Percentiles rank a stretch among this genome's conserved stretches.
Evolutionary conservation across 2,797 vertebrate genomes (phyloP).

Genomic region (Falco cherrug): DNA sequence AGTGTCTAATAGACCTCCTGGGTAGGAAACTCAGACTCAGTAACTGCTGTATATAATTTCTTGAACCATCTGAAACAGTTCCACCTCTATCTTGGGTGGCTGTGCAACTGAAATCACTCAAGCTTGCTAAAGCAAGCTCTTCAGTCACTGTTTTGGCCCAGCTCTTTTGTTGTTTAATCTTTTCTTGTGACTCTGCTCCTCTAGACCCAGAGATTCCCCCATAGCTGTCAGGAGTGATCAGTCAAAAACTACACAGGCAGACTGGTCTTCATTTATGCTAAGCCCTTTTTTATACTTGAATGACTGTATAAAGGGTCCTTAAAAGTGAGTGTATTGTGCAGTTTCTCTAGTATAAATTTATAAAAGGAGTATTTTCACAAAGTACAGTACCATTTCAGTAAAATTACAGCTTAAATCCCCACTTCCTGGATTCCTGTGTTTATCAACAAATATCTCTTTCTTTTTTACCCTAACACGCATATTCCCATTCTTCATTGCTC

Average conservation of each 20-base stretch:
- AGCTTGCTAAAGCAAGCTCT: not conserved
- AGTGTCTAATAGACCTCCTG: not conserved
- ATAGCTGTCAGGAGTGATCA: not conserved
- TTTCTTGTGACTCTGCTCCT: not conserved
- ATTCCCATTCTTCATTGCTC: not conserved
- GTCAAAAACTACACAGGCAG: not conserved
- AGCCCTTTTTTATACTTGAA: not conserved
- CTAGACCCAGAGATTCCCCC: not conserved
- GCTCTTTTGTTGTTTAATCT: not conserved
- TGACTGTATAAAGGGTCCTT: not conserved
- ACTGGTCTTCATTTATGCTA: not conserved
- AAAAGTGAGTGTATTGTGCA: not conserved
- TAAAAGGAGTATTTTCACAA: not conserved
- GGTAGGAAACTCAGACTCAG: constrained; percentile 4
- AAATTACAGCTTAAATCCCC: not conserved
- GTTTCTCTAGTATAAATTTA: not conserved
- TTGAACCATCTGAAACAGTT: not conserved
- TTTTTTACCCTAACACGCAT: not conserved
- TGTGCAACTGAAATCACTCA: not conserved
- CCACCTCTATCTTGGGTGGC: not conserved
- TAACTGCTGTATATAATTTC: not conserved
- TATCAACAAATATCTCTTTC: not conserved
- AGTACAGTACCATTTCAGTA: not conserved
- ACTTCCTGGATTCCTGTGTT: not conserved
- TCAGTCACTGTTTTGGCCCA: not conserved